Percentiles rank a stretch among this genome's conserved stretches.
Evolutionary conservation across 1,140 invertebrate genomes (phyloP).

Genomic region (Cecropterus lyciades): DNA sequence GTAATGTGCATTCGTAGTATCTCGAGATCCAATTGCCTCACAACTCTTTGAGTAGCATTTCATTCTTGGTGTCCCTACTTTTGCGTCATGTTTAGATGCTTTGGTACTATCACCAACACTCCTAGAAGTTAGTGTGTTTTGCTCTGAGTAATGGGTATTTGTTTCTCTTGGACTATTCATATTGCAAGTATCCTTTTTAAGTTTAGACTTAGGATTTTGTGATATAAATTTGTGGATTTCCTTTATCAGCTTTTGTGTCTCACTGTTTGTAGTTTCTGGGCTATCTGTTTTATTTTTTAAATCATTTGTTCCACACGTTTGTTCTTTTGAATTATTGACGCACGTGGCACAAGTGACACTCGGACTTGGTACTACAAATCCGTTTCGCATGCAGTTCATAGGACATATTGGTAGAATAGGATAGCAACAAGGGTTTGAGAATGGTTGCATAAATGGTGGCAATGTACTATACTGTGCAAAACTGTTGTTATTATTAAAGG

Average conservation of each 20-base stretch:
- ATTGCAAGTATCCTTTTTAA: constrained; percentile 36
- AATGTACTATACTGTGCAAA: constrained; percentile 37
- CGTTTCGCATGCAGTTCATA: constrained; percentile 64
- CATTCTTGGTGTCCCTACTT: constrained; percentile 62
- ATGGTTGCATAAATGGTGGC: constrained; percentile 50
- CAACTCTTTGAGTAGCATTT: constrained; percentile 73
- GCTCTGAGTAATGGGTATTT: constrained; percentile 20
- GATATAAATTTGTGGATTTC: constrained; percentile 72
- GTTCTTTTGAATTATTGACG: constrained; percentile 51
- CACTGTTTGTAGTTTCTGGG: constrained; percentile 40
- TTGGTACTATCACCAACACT: constrained; percentile 59
- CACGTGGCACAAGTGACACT: constrained; percentile 60
- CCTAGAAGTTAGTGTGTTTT: constrained; percentile 50
- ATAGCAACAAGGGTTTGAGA: constrained; percentile 67
- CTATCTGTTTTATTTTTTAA: constrained; percentile 28
- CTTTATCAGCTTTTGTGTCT: constrained; percentile 71
- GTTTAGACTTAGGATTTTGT: constrained; percentile 46
- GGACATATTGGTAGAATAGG: constrained; percentile 67
- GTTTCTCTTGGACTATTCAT: constrained; percentile 14
- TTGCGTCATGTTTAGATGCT: constrained; percentile 54
- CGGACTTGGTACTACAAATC: constrained; percentile 56
- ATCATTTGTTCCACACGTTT: constrained; percentile 32
- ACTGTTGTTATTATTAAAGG: constrained; percentile 45
- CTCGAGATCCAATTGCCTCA: constrained; percentile 62
- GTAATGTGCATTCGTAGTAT: constrained; percentile 45